Percentiles rank a stretch among this genome's conserved stretches.
These are phyloP conservation scores for Adineta ricciae DNA, from an alignment of 2,888 invertebrate species.

Conservation along the genomic window DNA sequence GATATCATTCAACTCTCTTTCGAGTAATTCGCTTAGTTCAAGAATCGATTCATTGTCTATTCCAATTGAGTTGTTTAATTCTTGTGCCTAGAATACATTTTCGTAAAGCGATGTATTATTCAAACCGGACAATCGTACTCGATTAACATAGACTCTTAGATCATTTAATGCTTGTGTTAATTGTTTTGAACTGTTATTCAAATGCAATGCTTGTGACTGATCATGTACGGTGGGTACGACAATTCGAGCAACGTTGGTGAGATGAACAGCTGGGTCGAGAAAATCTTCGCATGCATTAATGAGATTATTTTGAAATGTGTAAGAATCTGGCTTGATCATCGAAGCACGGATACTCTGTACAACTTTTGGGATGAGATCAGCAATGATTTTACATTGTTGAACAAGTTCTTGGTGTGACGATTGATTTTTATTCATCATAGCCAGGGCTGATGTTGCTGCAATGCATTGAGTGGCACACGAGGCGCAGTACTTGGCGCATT, in stretches of 20 bases:
- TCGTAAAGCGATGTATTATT: neutral
- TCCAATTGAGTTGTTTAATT: conserved; percentile 60
- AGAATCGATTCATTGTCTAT: conserved; percentile 72
- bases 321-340: conserved; percentile 61
- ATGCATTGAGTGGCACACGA: conserved; percentile 81
- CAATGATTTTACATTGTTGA: conserved; percentile 63
- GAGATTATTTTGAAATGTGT: conserved; percentile 66
- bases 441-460: conserved; percentile 72
- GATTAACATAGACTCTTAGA: conserved; percentile 12
- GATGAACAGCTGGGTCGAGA: conserved; percentile 29
- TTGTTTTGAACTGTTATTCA: conserved; percentile 32
- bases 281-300: conserved; percentile 74
- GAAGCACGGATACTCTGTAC: conserved; percentile 59
- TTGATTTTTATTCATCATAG: conserved; percentile 58
- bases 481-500: conserved; percentile 67
- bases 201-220: conserved; percentile 24
- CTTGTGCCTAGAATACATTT: conserved; percentile 54
- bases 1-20: conserved; percentile 70
- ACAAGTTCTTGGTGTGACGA: conserved; percentile 63
- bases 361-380: conserved; percentile 68
- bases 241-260: conserved; percentile 10
- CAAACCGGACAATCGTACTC: neutral
- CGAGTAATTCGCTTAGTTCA: conserved; percentile 67
- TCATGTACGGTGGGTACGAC: conserved; percentile 30
- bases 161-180: conserved; percentile 27